Percentiles rank a stretch among this genome's conserved stretches.
Evolutionary conservation across 2,797 vertebrate genomes (phyloP).

Genomic region (Loris lydekkerianus): DNA sequence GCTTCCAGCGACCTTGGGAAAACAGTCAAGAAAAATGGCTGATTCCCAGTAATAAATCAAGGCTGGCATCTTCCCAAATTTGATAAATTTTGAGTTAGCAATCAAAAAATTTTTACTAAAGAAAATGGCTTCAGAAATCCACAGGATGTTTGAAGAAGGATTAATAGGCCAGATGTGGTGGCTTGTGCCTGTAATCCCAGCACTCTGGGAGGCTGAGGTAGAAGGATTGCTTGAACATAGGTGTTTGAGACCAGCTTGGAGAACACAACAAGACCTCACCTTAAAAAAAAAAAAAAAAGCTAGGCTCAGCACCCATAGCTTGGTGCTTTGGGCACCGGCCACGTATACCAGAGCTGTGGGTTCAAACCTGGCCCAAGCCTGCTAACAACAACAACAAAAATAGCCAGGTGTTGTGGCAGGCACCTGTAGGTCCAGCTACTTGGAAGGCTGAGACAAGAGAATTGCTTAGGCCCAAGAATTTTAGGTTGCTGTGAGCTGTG

Average conservation of each 20-base stretch:
- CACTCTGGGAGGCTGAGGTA: too few relatives aligned
- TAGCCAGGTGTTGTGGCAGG: too few relatives aligned
- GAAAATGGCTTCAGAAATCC: neutral
- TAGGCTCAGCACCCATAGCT: too few relatives aligned
- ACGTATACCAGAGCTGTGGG: too few relatives aligned
- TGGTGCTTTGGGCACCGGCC: too few relatives aligned
- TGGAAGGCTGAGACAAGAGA: neutral
- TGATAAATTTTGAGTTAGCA: constrained; percentile 28
- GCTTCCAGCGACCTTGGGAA: neutral
- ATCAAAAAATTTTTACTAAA: constrained; percentile 3
- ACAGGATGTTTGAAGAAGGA: constrained; percentile 1
- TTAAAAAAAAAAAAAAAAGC: too few relatives aligned
- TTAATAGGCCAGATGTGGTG: neutral
- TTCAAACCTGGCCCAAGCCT: too few relatives aligned
- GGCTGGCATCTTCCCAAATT: neutral
- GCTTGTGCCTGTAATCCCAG: neutral
- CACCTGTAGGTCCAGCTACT: neutral
- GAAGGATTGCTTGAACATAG: too few relatives aligned
- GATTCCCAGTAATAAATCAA: constrained; percentile 7
- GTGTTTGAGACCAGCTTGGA: too few relatives aligned
- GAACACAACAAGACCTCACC: too few relatives aligned
- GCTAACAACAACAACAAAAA: too few relatives aligned
- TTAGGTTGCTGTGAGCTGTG: too few relatives aligned
- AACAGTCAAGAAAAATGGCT: neutral
- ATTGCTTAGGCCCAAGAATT: neutral